Percentiles rank a stretch among this genome's conserved stretches.
Conservation (phyloP, 2,797 vertebrate species). For the Poeciliopsis infans region DNA sequence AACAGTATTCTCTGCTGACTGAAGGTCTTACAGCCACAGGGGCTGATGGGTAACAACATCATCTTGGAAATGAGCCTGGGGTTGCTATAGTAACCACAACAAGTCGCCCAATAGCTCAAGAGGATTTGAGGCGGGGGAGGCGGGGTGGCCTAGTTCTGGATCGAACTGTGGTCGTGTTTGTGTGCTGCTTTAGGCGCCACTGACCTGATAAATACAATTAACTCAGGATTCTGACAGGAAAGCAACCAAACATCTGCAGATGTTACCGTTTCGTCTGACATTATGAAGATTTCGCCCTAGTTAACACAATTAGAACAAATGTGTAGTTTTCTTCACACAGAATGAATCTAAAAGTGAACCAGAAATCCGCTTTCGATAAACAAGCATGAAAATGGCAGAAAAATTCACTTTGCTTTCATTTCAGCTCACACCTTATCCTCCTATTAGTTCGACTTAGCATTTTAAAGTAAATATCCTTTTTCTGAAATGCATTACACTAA, state of each 20-base stretch:
- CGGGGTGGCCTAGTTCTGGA: slow-evolving; percentile 58
- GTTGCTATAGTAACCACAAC: slow-evolving; percentile 59
- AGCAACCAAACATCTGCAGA: slow-evolving; percentile 24
- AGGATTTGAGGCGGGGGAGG: slow-evolving; percentile 45
- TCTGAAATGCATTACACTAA: neutral
- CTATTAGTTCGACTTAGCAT: neutral
- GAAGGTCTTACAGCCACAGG: slow-evolving; percentile 33
- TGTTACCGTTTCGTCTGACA: slow-evolving; percentile 1
- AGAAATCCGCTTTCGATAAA: neutral
- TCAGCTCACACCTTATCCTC: neutral
- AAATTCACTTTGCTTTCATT: neutral
- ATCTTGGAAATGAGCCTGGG: slow-evolving; percentile 58
- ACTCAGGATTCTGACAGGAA: slow-evolving; percentile 25
- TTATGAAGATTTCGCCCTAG: neutral
- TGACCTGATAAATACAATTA: slow-evolving; percentile 67
- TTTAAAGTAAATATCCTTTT: neutral
- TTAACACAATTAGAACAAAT: neutral
- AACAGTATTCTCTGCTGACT: slow-evolving; percentile 9
- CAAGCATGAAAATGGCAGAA: neutral
- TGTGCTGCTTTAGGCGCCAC: slow-evolving; percentile 37
- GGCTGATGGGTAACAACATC: slow-evolving; percentile 40
- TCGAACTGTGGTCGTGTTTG: slow-evolving; percentile 29
- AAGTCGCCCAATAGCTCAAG: slow-evolving; percentile 44
- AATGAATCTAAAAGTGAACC: neutral
- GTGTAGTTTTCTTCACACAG: neutral